Conservation (phyloP, 2,113 vertebrate species). For the Crocuta crocuta region DNA sequence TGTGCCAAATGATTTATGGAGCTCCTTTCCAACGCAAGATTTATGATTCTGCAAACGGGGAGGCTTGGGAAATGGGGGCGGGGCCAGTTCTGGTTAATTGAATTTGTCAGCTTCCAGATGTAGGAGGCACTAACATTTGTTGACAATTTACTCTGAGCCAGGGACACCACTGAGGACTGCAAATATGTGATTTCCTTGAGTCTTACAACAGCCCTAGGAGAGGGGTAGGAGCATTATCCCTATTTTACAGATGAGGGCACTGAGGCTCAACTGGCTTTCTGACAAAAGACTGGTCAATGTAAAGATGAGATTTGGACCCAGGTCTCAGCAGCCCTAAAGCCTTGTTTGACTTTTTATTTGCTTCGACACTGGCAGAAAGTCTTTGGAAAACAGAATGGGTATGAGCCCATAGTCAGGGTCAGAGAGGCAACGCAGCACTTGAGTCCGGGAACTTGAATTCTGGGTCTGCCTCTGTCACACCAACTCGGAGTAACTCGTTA, state of each 20-base stretch:
- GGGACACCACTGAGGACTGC: neutral
- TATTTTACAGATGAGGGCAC: neutral
- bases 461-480: neutral
- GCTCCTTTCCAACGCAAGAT: conserved; percentile 60
- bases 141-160: conserved; percentile 58
- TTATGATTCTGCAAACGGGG: conserved; percentile 49
- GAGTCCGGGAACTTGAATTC: neutral
- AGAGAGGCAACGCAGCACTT: neutral
- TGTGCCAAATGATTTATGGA: conserved; percentile 43
- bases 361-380: neutral
- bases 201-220: neutral
- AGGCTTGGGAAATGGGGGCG: neutral
- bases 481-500: neutral
- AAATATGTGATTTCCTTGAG: neutral
- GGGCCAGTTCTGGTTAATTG: conserved; percentile 65
- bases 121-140: conserved; percentile 58
- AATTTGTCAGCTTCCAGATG: conserved; percentile 71
- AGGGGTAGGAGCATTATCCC: neutral
- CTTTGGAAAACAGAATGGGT: neutral
- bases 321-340: neutral
- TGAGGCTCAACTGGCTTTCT: neutral
- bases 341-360: neutral
- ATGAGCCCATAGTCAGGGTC: neutral
- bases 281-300: neutral
- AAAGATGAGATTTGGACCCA: neutral